These are phyloP conservation scores for Aphelenchoides besseyi DNA, from an alignment of 1,140 invertebrate genomes.

Conservation along the genomic window DNA sequence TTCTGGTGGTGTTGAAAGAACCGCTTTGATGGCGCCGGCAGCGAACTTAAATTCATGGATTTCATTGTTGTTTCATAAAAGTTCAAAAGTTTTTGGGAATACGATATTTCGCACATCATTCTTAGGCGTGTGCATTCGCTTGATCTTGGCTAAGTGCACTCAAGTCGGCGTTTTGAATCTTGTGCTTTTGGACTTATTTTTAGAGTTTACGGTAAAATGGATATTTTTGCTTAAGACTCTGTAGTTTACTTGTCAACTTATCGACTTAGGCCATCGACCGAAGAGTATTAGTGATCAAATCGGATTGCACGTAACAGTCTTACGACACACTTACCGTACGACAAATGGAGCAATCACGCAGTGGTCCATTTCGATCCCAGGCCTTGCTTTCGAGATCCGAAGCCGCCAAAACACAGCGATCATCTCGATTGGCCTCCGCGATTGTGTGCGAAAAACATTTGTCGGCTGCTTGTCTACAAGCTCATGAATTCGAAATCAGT, in stretches of 20 bases:
- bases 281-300: too few relatives aligned
- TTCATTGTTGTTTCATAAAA: conserved; percentile 21
- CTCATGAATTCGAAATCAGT: too few relatives aligned
- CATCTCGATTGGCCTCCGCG: conserved; percentile 58
- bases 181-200: too few relatives aligned
- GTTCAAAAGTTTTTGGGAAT: background rate
- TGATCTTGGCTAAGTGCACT: too few relatives aligned
- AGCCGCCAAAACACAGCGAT: conserved; percentile 58
- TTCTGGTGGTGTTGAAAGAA: conserved; percentile 57
- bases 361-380: conserved; percentile 56
- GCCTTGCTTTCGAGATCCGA: conserved; percentile 57
- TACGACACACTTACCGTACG: conserved; percentile 46
- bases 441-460: conserved; percentile 59
- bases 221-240: too few relatives aligned
- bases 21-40: conserved; percentile 61
- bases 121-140: too few relatives aligned
- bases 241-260: too few relatives aligned
- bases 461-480: conserved; percentile 52
- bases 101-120: too few relatives aligned
- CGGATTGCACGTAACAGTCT: too few relatives aligned
- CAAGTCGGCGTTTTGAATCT: too few relatives aligned
- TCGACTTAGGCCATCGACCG: too few relatives aligned
- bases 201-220: too few relatives aligned
- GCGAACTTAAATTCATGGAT: conserved; percentile 57
- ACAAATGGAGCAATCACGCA: conserved; percentile 60